Evolutionary conservation across 1,140 invertebrate genomes (phyloP), one percentile per base, ranked within the genome.

Genomic region (Uloborus diversus): DNA sequence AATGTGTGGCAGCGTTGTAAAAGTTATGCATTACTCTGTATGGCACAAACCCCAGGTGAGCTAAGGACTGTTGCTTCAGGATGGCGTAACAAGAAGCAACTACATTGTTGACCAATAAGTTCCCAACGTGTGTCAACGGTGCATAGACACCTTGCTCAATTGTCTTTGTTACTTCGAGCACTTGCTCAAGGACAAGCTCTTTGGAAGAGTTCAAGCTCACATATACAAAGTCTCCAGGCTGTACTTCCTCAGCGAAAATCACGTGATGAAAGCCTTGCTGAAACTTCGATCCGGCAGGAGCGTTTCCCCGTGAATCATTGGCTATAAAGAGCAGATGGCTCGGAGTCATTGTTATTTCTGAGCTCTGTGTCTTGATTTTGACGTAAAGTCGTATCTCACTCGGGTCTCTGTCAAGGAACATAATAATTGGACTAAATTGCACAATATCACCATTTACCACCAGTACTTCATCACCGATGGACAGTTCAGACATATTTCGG

Each of bases 61-160:
- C 96, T 59, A 98, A 80, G 9, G 86, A 86, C 82, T 97, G 95
- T 86, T 92, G 94, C 85, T 93, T 90, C 17, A 99, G 89, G 11
- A 96, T 88, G 0, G 97, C 97, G 87, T 99, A 99, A 86, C 97
- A 99, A 0, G 96, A 98, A 1, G 94, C 94, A 1, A 96, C 89
- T 3, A 97, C 92, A 79, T 93, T 93, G 86, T 99, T 92, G 1
- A 99, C 94, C 28, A 99, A 89, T 13, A 99, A 87, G 28, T 93
- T 98, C 0, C 97, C 97, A 11, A 90, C 90, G 20, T 86, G 86
- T 0, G 97, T 99, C 14, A 99, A 88, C 0, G 97, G 97, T 1
- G 97, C 97, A 84, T 90, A 96, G 1, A 96, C 92, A 9, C 97
- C 97, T 33, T 87, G 87, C 23, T 89, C 87, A 1, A 89, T 85